These are phyloP conservation scores for Nemurella pictetii DNA, from an alignment of 2,888 invertebrate genomes.

Conservation along the genomic window DNA sequence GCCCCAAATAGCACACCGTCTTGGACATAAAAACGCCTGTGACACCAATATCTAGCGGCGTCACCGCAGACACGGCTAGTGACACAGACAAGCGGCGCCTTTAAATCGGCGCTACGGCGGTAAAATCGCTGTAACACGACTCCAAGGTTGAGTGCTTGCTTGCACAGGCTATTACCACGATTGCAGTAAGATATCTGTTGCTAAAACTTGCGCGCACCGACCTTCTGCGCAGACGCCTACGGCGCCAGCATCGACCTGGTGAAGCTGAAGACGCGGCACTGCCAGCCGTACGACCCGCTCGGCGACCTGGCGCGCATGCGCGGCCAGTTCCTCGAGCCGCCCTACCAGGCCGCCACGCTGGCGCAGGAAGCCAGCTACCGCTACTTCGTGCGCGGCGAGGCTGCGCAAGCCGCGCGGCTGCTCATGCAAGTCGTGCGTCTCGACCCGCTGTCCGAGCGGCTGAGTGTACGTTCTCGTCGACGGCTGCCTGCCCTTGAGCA, in stretches of 20 bases:
- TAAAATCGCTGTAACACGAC: no score
- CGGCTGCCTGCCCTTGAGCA: neutral
- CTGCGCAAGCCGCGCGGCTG: neutral
- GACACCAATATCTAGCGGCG: no score
- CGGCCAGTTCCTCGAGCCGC: neutral
- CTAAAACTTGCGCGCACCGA: no score
- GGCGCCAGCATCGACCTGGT: conserved; percentile 8
- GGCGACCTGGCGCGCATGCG: neutral
- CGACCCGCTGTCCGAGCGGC: neutral
- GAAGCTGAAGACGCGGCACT: neutral
- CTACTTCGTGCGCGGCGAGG: conserved; percentile 8
- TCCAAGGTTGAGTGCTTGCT: no score
- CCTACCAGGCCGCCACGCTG: neutral
- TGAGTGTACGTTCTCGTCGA: neutral
- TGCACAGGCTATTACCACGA: no score
- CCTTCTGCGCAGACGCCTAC: neutral
- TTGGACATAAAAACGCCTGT: no score
- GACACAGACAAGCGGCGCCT: no score
- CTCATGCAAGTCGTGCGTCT: neutral
- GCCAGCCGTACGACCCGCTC: neutral
- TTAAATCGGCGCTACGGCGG: no score
- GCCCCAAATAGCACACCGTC: no score
- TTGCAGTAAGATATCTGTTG: no score
- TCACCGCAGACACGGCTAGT: no score
- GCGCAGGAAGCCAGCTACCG: neutral